Conservation (phyloP, 35 echinoderm and acorn worm species). For the Ophioderma brevispina region DNA sequence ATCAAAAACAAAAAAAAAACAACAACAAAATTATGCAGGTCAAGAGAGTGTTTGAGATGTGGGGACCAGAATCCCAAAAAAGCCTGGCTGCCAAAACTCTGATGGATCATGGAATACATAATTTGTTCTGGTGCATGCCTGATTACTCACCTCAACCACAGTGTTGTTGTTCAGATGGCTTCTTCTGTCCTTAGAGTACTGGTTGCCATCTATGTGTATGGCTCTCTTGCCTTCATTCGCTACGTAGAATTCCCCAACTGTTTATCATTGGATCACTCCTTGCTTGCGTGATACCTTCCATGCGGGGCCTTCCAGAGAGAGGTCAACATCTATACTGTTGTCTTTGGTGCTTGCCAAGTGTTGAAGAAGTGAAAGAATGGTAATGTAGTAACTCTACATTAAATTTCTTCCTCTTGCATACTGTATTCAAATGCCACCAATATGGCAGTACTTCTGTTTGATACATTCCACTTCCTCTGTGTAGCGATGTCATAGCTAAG, state of each 20-base stretch:
- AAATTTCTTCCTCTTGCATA: too few species aligned
- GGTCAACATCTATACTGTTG: constrained; percentile 87
- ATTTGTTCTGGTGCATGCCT: too few species aligned
- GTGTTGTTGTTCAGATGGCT: constrained; percentile 91
- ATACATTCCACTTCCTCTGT: too few species aligned
- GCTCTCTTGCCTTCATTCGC: constrained; percentile 95
- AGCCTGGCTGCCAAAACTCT: too few species aligned
- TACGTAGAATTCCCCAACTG: constrained; percentile 95
- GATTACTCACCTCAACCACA: constrained; percentile 84
- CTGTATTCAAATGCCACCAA: too few species aligned
- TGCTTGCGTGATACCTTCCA: constrained; percentile 91
- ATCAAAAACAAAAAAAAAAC: too few species aligned
- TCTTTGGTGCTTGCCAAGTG: constrained; percentile 77
- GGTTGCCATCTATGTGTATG: constrained; percentile 91
- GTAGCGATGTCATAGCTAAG: too few species aligned
- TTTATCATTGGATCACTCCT: constrained; percentile 92
- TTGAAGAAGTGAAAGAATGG: constrained; percentile 34
- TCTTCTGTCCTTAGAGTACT: constrained; percentile 70
- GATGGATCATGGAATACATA: too few species aligned
- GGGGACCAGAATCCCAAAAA: too few species aligned
- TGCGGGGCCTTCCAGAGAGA: constrained; percentile 89
- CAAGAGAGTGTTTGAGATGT: too few species aligned
- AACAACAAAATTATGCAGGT: too few species aligned
- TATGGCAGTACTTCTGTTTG: too few species aligned
- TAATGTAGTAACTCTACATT: neutral